These are phyloP conservation scores for Natator depressus DNA, from an alignment of 2,113 vertebrate species.

Conservation along the genomic window DNA sequence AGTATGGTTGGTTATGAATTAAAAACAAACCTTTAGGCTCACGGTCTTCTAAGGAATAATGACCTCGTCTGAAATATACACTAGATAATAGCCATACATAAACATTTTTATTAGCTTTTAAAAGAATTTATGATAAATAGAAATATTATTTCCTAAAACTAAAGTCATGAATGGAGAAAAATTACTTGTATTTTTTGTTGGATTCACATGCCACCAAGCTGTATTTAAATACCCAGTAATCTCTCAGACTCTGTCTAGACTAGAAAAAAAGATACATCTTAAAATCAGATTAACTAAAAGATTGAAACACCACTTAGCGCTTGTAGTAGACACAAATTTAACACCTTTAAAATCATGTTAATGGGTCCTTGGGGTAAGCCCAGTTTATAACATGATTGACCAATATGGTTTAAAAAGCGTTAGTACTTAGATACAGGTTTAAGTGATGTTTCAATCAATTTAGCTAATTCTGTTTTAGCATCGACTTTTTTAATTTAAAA, in stretches of 20 bases:
- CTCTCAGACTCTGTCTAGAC: fast-evolving
- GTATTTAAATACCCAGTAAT: fast-evolving
- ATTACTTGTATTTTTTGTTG: not conserved
- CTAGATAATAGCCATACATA: slow-evolving; percentile 7
- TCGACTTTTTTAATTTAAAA: not conserved
- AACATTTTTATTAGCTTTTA: slow-evolving; percentile 11
- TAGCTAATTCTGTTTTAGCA: not conserved
- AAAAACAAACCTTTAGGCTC: not conserved
- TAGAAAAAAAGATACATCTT: not conserved
- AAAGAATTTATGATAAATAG: not conserved
- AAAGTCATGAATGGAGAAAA: not conserved
- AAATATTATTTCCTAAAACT: not conserved
- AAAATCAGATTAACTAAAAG: not conserved
- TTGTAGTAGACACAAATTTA: not conserved
- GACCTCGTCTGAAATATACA: slow-evolving; percentile 5
- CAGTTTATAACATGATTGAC: not conserved
- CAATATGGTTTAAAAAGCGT: not conserved
- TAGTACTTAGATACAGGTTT: not conserved
- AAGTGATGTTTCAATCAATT: not conserved
- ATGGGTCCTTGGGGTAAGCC: not conserved
- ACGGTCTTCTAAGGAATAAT: not conserved
- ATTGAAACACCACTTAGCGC: not conserved
- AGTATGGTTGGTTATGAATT: not conserved
- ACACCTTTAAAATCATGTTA: not conserved
- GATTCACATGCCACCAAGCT: not conserved